These are phyloP conservation scores for Nycticryphes semicollaris DNA, from an alignment of 2,113 vertebrate genomes.

Conservation along the genomic window DNA sequence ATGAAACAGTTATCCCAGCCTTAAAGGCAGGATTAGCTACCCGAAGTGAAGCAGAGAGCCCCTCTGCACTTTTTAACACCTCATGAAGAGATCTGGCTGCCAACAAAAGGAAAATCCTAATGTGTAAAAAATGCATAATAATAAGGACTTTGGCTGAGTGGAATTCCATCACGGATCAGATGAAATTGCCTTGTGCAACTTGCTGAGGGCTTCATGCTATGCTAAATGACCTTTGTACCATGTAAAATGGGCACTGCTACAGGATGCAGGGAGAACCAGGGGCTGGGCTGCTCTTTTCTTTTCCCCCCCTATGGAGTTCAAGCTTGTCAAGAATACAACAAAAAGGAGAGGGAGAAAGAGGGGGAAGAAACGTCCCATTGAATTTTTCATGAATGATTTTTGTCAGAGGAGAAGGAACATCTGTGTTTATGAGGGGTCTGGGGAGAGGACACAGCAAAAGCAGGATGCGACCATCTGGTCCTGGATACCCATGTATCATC, in stretches of 20 bases:
- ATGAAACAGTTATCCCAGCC: slow-evolving; percentile 62
- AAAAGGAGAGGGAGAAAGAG: slow-evolving; percentile 21
- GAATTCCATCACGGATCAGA: slow-evolving; percentile 71
- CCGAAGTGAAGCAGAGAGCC: slow-evolving; percentile 52
- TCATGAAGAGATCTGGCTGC: slow-evolving; percentile 62
- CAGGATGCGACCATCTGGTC: neutral
- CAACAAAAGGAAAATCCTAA: slow-evolving; percentile 71
- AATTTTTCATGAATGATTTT: slow-evolving; percentile 50
- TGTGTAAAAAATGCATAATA: slow-evolving; percentile 73
- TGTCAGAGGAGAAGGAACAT: slow-evolving; percentile 45
- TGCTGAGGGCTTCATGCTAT: slow-evolving; percentile 56
- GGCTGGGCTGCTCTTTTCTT: slow-evolving; percentile 61
- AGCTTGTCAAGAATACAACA: slow-evolving; percentile 55
- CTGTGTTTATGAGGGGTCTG: neutral
- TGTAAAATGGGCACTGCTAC: slow-evolving; percentile 59
- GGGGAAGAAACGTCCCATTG: slow-evolving; percentile 10
- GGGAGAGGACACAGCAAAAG: neutral
- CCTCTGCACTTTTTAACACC: slow-evolving; percentile 66
- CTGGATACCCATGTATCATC: neutral
- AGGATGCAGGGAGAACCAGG: slow-evolving; percentile 5
- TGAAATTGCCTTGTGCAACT: slow-evolving; percentile 64
- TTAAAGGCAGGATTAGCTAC: slow-evolving; percentile 70
- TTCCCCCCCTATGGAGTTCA: slow-evolving; percentile 22
- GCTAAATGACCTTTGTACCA: slow-evolving; percentile 64
- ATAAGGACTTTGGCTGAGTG: slow-evolving; percentile 65